Evolutionary conservation across 2,888 invertebrate species (phyloP).

Genomic region (Molorchus minor): DNA sequence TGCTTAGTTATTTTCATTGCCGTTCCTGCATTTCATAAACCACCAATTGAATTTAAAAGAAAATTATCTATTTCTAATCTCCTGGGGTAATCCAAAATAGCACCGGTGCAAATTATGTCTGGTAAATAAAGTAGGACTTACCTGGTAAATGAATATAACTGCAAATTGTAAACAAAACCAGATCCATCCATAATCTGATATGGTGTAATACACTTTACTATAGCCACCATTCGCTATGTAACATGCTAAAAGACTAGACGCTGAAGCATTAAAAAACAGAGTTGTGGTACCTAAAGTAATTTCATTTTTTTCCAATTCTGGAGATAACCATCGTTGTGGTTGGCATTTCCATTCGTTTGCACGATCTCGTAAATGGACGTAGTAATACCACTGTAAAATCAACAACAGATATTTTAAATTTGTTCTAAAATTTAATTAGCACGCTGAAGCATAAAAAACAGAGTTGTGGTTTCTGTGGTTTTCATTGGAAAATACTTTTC

Average conservation of each 20-base stretch:
- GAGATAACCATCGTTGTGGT: slow-evolving; percentile 73
- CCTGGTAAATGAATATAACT: slow-evolving; percentile 71
- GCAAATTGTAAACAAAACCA: slow-evolving; percentile 75
- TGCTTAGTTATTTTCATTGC: too few relatives aligned
- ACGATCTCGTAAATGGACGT: slow-evolving; percentile 68
- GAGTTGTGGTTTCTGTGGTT: too few relatives aligned
- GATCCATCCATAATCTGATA: slow-evolving; percentile 69
- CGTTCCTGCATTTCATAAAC: too few relatives aligned
- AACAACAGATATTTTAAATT: slow-evolving; percentile 22
- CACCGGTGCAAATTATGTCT: too few relatives aligned
- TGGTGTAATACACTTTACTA: slow-evolving; percentile 71
- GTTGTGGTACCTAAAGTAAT: slow-evolving; percentile 71
- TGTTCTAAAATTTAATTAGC: too few relatives aligned
- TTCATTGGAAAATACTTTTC: too few relatives aligned
- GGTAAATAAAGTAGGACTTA: slow-evolving; percentile 55
- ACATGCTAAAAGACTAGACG: slow-evolving; percentile 71
- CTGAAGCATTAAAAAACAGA: slow-evolving; percentile 66
- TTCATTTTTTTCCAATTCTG: slow-evolving; percentile 75
- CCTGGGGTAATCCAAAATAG: too few relatives aligned
- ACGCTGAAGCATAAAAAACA: too few relatives aligned
- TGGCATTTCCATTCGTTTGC: slow-evolving; percentile 80
- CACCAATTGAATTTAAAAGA: too few relatives aligned
- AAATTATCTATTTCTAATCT: too few relatives aligned
- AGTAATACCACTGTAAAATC: slow-evolving; percentile 74
- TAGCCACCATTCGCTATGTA: slow-evolving; percentile 75